Evolutionary conservation across 1,140 invertebrate genomes (phyloP).

Genomic region (Nautilus pompilius): DNA sequence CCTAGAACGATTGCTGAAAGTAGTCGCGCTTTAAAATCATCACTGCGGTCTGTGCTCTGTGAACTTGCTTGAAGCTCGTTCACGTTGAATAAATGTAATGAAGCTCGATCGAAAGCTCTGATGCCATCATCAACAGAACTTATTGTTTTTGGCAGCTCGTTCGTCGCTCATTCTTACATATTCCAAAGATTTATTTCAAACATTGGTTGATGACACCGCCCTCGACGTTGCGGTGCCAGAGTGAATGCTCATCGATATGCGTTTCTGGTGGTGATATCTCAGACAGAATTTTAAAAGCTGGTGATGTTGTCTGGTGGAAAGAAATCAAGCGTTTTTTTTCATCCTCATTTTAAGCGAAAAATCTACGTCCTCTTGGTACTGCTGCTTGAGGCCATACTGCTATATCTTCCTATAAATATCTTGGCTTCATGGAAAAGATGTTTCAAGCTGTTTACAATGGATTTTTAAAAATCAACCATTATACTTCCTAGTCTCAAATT

Average conservation of each 20-base stretch:
- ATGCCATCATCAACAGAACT: not conserved
- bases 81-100: no score
- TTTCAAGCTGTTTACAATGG: not conserved
- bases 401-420: not conserved
- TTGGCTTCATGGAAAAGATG: not conserved
- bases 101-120: not conserved
- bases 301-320: not conserved
- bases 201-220: no score
- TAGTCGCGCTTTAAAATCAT: no score
- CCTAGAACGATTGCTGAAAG: no score
- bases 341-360: not conserved
- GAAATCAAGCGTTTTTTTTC: not conserved
- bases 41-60: no score
- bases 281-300: not conserved
- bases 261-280: not conserved
- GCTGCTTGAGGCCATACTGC: not conserved
- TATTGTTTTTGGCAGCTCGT: not conserved
- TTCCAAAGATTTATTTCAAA: not conserved
- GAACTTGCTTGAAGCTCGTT: no score
- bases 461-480: not conserved
- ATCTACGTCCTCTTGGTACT: not conserved
- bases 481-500: not conserved
- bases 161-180: not conserved
- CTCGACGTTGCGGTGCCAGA: not conserved
- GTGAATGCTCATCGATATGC: not conserved